Base-by-base conservation (phyloP, 2,888 invertebrate genomes). In the Drosophila greeni region DNA sequence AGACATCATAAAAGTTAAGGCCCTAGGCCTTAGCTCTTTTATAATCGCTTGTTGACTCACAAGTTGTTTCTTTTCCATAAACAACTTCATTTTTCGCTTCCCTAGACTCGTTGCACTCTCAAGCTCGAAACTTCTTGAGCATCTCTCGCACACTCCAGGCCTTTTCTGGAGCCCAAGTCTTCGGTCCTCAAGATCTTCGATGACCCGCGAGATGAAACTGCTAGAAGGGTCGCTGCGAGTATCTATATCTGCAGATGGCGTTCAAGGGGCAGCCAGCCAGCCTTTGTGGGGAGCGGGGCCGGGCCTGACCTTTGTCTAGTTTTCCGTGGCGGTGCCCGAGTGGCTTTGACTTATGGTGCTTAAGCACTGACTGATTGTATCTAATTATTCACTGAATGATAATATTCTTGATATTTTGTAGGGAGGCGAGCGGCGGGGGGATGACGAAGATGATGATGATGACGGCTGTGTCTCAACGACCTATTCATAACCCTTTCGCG, bases 371-470 rank as follows among this genome's bases (percentile, higher is more conserved):
- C 85, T 86, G 85, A 86, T 86, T 86, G 82, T 84, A 72, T 85
- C 81, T 86, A 86, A 86, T 86, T 86, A 86, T 81, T 86, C 85
- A 85, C 74, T 76, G 75, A 85, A 80, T 81, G 84, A 82, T 83
- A 84, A 82, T 83, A 80, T 81, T 75, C 74, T 78, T 75, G 77
- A 82, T 81, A 75, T 72, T 54, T 75, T 67, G 56, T 70, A 64
- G 56, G 53, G 58, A 57, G 26, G 24, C 48, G 18, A 47, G 16
- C 23, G 12, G 34, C 39, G 20, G 53, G 37, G 49, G 45, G 18
- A 29, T 20, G 24, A 5, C 8, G 40, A 40, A 6, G 37, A 36
- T 11, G 37, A 37, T 73, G 76, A 62, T 75, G 70, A 68, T 71
- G 78, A 71, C 75, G 81, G 71, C 75, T 68, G 65, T 76, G 80